Base-by-base conservation (phyloP, 2,113 vertebrate species). In the Crypturellus undulatus region DNA sequence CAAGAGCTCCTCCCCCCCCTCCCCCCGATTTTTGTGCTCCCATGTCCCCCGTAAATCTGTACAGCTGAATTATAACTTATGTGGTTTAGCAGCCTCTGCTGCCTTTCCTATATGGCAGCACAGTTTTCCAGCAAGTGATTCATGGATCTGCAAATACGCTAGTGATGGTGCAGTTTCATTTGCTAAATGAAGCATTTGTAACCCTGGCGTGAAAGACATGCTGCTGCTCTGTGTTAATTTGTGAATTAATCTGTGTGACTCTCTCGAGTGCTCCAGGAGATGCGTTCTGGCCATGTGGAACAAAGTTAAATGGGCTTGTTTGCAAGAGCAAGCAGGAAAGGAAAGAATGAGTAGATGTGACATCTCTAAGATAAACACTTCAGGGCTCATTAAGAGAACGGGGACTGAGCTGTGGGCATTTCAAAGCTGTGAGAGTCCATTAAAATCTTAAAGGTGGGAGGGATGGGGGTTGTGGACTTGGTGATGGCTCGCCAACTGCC, bases 291-390 rank as follows among this genome's bases (percentile, higher is more conserved):
- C 54, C 73, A 28, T 20, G 52, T 84, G 79, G 65, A 92, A 89
- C 40, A 62, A 80, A 88, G 62, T 64, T 75, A 89, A 96, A 94
- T 43, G 43, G 76, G 30, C 79, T 34, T 90, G 38, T 68, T 90
- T 58, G 79, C 47, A 84, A 60, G 52, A 86, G 62, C 45, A 92
- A 65, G 69, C 68, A 76, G 72, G 79, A 84, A 64, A 93, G 79
- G 79, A 95, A 93, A 87, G 89, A 90, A 32, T 94, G 70, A 96
- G 38, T 68, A 93, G 77, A 84, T 91, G 84, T 43, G 90, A 89
- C 91, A 96, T 95, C 65, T 49, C 58, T 40, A 75, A 84, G 75
- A 88, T 80, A 89, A 93, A 83, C 19, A 56, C 82, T 93, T 88
- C 71, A 88, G 79, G 47, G 58, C 60, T 75, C 65, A 62, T 84